Evolutionary conservation across 2,888 invertebrate genomes (phyloP).

Genomic region (Helobdella robusta): DNA sequence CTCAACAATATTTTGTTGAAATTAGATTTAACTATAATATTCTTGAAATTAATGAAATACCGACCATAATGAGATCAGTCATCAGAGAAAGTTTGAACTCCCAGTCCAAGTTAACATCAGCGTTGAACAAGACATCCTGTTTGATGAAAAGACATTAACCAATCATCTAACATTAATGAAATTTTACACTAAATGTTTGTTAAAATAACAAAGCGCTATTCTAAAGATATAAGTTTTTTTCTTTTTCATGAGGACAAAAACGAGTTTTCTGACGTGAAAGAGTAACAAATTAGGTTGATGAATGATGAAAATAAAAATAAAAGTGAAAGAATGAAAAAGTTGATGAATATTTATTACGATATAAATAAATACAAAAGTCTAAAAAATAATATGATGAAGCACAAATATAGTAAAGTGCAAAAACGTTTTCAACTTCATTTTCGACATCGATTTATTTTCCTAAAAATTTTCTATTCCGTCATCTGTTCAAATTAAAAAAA

Average conservation of each 20-base stretch:
- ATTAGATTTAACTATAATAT: too few species aligned
- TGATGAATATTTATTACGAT: too few species aligned
- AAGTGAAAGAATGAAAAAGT: background rate
- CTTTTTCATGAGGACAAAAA: too few species aligned
- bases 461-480: background rate
- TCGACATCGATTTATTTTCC: background rate
- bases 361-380: too few species aligned
- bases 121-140: constrained; percentile 46
- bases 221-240: background rate
- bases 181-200: background rate
- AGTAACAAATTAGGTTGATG: too few species aligned
- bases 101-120: constrained; percentile 63
- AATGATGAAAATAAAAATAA: constrained; percentile 1
- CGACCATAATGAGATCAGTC: constrained; percentile 76
- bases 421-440: background rate
- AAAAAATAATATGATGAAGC: too few species aligned
- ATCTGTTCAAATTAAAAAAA: too few species aligned
- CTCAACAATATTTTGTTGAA: too few species aligned
- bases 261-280: too few species aligned
- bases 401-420: background rate
- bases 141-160: background rate
- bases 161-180: background rate
- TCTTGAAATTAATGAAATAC: too few species aligned
- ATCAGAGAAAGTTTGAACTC: constrained; percentile 83
- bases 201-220: background rate